phyloP scores from a whole-genome alignment of 2,113 vertebrate genomes.

The Scophthalmus maximus region DNA sequence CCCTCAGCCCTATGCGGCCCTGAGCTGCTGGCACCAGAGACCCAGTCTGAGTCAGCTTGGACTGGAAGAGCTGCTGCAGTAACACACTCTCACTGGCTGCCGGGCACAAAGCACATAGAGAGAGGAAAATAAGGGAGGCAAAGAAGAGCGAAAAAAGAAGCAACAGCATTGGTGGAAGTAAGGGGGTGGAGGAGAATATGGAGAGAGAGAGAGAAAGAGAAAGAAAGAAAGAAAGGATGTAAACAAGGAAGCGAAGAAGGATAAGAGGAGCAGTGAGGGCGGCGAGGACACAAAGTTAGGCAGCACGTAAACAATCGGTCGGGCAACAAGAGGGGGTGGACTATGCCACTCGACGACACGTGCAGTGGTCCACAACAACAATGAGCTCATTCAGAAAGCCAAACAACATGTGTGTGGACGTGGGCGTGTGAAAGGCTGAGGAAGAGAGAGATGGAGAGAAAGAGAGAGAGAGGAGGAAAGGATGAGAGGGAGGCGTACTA shows the following conservation, averaged over 20 bases:
- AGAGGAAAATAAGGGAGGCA: constrained; percentile 38
- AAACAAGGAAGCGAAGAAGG: constrained; percentile 23
- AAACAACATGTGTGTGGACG: constrained; percentile 63
- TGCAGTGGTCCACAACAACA: constrained; percentile 61
- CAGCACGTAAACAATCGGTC: constrained; percentile 64
- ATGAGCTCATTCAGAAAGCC: constrained; percentile 72
- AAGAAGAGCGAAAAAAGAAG: constrained; percentile 42
- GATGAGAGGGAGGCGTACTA: constrained; percentile 21
- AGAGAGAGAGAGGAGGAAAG: not conserved
- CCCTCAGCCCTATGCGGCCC: constrained; percentile 83
- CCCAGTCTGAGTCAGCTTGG: constrained; percentile 92
- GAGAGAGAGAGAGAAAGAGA: constrained; percentile 19
- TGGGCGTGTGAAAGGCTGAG: constrained; percentile 42
- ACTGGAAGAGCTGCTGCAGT: constrained; percentile 93
- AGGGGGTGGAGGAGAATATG: constrained; percentile 55
- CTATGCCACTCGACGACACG: constrained; percentile 50
- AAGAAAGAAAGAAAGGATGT: constrained; percentile 16
- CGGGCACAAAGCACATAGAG: constrained; percentile 64
- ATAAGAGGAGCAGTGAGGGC: constrained; percentile 18
- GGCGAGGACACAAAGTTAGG: constrained; percentile 19
- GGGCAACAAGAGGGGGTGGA: constrained; percentile 55
- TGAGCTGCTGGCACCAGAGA: constrained; percentile 87
- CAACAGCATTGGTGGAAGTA: constrained; percentile 68
- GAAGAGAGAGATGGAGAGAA: constrained; percentile 4
- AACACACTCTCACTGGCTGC: constrained; percentile 94